These are phyloP conservation scores for Pogonus chalceus DNA, from an alignment of 1,140 invertebrate species.

Conservation along the genomic window DNA sequence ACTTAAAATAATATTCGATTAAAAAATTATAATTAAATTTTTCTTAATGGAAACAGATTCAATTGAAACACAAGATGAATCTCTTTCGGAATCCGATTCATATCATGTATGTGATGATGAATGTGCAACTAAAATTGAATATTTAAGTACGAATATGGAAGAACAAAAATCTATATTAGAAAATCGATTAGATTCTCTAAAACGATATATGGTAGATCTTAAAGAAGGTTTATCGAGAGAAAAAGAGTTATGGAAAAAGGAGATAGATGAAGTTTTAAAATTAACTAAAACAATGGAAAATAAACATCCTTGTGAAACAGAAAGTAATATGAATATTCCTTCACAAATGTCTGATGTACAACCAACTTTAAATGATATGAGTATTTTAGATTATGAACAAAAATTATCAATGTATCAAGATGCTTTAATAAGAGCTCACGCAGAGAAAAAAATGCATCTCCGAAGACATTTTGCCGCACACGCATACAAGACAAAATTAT, in stretches of 20 bases:
- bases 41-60: too few relatives aligned
- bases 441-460: constrained; percentile 31
- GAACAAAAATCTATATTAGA: constrained; percentile 8
- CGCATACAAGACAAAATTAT: constrained; percentile 37
- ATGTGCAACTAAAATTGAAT: too few relatives aligned
- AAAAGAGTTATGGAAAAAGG: constrained; percentile 21
- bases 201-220: constrained; percentile 13
- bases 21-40: too few relatives aligned
- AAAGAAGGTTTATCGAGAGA: constrained; percentile 19
- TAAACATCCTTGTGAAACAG: neutral
- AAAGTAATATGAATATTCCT: too few relatives aligned
- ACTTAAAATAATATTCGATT: too few relatives aligned
- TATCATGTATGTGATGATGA: too few relatives aligned
- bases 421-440: neutral
- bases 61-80: too few relatives aligned
- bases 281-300: neutral
- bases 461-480: constrained; percentile 39
- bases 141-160: too few relatives aligned
- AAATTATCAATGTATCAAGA: constrained; percentile 4
- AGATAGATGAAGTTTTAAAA: constrained; percentile 14
- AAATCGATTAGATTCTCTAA: constrained; percentile 8
- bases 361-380: neutral
- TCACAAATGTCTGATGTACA: constrained; percentile 4
- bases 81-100: too few relatives aligned
- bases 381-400: constrained; percentile 7